A percentile compares a stretch with the other conserved stretches of the same genome.
Evolutionary conservation across 2,113 vertebrate genomes (phyloP).

Genomic region (Parotia lawesii): DNA sequence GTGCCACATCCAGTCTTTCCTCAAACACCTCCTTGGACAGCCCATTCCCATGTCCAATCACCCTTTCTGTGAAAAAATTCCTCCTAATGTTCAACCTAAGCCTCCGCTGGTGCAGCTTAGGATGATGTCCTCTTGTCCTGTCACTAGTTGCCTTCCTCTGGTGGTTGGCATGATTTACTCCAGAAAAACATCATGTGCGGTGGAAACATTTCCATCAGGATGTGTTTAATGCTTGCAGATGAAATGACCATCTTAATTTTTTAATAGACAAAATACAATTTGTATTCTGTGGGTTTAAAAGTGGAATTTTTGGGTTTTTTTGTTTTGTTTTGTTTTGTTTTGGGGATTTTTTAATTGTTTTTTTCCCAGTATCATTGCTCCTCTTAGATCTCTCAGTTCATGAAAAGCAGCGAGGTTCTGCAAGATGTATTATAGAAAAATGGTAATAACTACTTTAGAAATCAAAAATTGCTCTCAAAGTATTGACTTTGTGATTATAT

Average conservation of each 20-base stretch:
- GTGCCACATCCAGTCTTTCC: background rate
- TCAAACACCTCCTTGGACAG: background rate
- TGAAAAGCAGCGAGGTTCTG: background rate
- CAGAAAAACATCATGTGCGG: background rate
- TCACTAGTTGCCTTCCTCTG: background rate
- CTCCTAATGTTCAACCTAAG: background rate
- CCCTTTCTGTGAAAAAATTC: background rate
- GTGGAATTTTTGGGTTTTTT: fast-evolving
- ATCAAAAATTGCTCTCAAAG: background rate
- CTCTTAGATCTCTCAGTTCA: background rate
- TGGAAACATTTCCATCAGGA: background rate
- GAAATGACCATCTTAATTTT: background rate
- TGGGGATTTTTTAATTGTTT: fast-evolving
- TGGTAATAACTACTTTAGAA: background rate
- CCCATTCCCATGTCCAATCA: background rate
- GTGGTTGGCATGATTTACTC: background rate
- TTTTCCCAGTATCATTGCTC: background rate
- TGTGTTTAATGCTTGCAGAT: background rate
- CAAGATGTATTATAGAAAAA: background rate
- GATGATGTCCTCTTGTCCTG: background rate
- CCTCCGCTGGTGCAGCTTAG: background rate
- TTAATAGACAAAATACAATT: background rate
- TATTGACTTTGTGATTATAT: background rate
- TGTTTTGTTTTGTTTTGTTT: background rate
- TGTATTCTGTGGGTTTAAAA: background rate